Evolutionary conservation across 2,888 invertebrate species (phyloP).

Genomic region (Agrochola lota): DNA sequence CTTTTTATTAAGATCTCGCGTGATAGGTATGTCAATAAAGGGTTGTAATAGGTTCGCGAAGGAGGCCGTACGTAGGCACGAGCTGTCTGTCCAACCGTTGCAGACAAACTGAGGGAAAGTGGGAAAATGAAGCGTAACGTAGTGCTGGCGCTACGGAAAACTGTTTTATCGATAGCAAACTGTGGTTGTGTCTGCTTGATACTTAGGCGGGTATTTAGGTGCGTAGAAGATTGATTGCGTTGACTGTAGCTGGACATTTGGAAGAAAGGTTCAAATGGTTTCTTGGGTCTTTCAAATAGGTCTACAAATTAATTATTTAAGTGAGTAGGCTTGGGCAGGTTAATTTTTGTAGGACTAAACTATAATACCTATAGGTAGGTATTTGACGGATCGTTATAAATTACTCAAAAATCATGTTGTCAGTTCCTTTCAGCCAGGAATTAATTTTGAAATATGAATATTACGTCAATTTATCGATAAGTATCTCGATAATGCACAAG

Average conservation of each 20-base stretch:
- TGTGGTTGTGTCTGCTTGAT: constrained; percentile 26
- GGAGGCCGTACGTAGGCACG: constrained; percentile 49
- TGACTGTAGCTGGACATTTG: constrained; percentile 5
- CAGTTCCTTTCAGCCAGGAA: background rate
- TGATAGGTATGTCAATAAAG: constrained; percentile 62
- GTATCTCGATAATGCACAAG: constrained; percentile 27
- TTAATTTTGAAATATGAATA: constrained; percentile 1
- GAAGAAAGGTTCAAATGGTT: background rate
- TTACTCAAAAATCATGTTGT: background rate
- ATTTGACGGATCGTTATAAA: background rate
- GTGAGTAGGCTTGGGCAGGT: background rate
- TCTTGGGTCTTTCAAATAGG: background rate
- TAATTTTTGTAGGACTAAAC: background rate
- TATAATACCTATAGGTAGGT: background rate
- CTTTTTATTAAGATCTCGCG: constrained; percentile 63
- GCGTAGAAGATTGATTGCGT: constrained; percentile 24
- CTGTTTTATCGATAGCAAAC: constrained; percentile 67
- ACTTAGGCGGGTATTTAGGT: constrained; percentile 15
- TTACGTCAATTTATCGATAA: constrained; percentile 60
- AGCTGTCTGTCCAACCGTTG: constrained; percentile 67
- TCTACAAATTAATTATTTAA: background rate
- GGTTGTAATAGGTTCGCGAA: constrained; percentile 47
- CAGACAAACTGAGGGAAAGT: constrained; percentile 81
- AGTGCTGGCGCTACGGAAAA: constrained; percentile 72
- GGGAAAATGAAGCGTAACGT: constrained; percentile 80